Evolutionary conservation across 1,140 invertebrate genomes (phyloP).

Genomic region (Bombus impatiens): DNA sequence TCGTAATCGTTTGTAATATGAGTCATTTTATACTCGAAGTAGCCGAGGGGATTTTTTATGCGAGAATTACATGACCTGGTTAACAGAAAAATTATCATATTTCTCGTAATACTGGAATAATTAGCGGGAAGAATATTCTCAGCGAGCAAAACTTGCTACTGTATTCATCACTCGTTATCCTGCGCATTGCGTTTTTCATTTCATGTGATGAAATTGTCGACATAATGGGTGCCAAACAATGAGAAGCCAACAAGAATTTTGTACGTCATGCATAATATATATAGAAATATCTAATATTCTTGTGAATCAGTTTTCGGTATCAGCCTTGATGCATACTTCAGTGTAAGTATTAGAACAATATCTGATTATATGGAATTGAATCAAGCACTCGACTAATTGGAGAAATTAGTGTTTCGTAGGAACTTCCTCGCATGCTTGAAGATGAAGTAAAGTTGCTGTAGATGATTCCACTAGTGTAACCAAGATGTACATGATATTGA

Average conservation of each 20-base stretch:
- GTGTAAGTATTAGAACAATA: neutral
- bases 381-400: neutral
- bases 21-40: constrained; percentile 28
- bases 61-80: constrained; percentile 36
- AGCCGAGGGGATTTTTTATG: constrained; percentile 13
- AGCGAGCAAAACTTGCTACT: constrained; percentile 1
- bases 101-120: constrained; percentile 15
- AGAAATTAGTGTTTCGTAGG: constrained; percentile 21
- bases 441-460: neutral
- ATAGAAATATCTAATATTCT: neutral
- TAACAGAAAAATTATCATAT: constrained; percentile 36
- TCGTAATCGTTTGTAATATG: constrained; percentile 18
- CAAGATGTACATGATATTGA: neutral
- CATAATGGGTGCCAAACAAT: constrained; percentile 36
- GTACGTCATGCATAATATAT: constrained; percentile 14
- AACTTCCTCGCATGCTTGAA: constrained; percentile 38
- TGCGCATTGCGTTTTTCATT: neutral
- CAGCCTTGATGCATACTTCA: neutral
- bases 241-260: constrained; percentile 38
- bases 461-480: neutral
- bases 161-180: constrained; percentile 8
- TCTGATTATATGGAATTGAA: neutral
- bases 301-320: constrained; percentile 4
- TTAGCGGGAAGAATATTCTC: constrained; percentile 15
- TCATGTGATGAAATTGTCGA: constrained; percentile 17